Base-by-base conservation (phyloP, 37 sponge, comb jelly and placozoan species). In the Crambe crambe region DNA sequence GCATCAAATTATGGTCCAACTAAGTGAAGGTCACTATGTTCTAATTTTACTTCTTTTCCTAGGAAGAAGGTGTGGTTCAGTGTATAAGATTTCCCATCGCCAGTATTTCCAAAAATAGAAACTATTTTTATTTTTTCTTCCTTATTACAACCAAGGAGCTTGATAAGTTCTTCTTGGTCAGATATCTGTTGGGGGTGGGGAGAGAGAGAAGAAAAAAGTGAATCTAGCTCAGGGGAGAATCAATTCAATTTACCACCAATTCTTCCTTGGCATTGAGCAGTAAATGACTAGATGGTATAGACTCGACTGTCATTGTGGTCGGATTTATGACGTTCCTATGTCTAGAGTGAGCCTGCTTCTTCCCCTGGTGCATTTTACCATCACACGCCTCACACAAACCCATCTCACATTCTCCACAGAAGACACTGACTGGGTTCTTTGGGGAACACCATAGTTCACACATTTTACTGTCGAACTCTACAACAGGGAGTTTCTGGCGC, bases 41-140 rank as follows among this genome's bases (percentile, higher is more conserved):
- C n/a, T n/a, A n/a, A n/a, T n/a, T n/a, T 77, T 54, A 79, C 89
- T 37, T 90, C 79, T 43, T 41, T 57, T 35, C 95, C 97, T 23
- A 66, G 70, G 74, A 97, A 97, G 84, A 97, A 97, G 37, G 93
- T 75, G 56, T 91, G 92, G 74, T 97, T 97, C 35, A 97, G 82
- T 12, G 95, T 97, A 78, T 89, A 80, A 6, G 93, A 92, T 72
- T 97, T 97, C 18, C 97, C 97, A 80, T 97, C 97, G 26, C 97
- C 97, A 41, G 97, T 97, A 81, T 97, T 97, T 1, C 97, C 97
- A 83, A 97, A 89, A 73, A 97, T 97, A 47, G 95, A 94, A 31
- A 97, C 93, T 22, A 97, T 95, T 70, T 97, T 97, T n/a, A 89
- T 74, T 31, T 85, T 86, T 0, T 67, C 47, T 37, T 85, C 71